Conservation (phyloP, 2,888 invertebrate genomes). For the Timema podura region DNA sequence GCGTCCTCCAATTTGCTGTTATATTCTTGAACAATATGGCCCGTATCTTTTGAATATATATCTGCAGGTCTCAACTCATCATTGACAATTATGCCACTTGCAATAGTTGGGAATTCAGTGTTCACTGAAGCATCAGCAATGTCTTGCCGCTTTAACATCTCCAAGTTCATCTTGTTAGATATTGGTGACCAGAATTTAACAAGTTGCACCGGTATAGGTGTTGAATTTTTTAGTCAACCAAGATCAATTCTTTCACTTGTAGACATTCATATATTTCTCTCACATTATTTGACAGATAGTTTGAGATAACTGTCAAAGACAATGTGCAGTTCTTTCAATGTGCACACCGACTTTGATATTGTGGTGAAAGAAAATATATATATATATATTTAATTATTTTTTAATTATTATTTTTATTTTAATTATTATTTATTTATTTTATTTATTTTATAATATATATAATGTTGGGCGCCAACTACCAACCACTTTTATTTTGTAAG, state of each 20-base stretch:
- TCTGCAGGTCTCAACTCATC: not conserved
- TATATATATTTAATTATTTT: too few relatives aligned
- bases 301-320: not conserved
- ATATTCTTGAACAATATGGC: constrained; percentile 5
- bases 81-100: not conserved
- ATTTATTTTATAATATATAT: too few relatives aligned
- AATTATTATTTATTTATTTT: too few relatives aligned
- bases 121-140: not conserved
- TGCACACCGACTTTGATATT: not conserved
- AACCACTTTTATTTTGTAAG: too few relatives aligned
- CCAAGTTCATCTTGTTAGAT: not conserved
- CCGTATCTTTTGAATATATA: not conserved
- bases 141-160: not conserved
- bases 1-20: not conserved
- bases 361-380: too few relatives aligned
- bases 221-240: not conserved
- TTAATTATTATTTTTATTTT: too few relatives aligned
- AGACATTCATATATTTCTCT: not conserved
- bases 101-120: not conserved
- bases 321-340: not conserved
- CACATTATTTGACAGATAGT: constrained; percentile 2
- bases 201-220: not conserved
- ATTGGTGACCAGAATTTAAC: not conserved
- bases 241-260: not conserved
- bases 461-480: too few relatives aligned